A percentile compares a stretch with the other conserved stretches of the same genome.
Conservation (phyloP, 1,140 invertebrate species). For the Drosophila grimshawi region DNA sequence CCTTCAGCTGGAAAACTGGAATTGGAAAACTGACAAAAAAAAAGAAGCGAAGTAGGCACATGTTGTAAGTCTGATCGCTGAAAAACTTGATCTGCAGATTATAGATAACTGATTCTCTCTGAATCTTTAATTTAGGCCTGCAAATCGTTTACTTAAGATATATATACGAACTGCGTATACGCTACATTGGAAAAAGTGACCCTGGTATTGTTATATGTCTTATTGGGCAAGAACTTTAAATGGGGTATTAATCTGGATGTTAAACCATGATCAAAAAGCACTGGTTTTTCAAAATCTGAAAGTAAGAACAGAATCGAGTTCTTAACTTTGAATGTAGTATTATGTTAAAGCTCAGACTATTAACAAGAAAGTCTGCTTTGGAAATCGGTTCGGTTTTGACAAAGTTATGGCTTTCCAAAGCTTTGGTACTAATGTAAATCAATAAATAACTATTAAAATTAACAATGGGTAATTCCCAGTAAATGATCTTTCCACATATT, state of each 20-base stretch:
- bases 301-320: no score
- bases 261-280: no score
- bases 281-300: no score
- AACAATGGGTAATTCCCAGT: background rate
- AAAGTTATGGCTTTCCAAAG: background rate
- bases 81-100: conserved; percentile 40
- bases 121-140: conserved; percentile 14
- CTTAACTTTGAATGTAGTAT: no score
- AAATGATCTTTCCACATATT: conserved; percentile 2
- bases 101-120: conserved; percentile 8
- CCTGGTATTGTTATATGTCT: no score
- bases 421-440: no score
- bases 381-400: background rate
- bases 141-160: background rate
- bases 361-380: no score
- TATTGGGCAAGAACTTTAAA: no score
- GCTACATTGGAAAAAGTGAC: background rate
- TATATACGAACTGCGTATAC: background rate
- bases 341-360: no score
- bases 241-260: no score
- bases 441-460: no score
- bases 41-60: background rate
- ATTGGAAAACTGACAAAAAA: conserved; percentile 18
- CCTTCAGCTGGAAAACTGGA: conserved; percentile 38
- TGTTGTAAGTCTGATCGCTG: conserved; percentile 27